Evolutionary conservation across 2,113 vertebrate genomes (phyloP).

Genomic region (Austrofundulus limnaeus): DNA sequence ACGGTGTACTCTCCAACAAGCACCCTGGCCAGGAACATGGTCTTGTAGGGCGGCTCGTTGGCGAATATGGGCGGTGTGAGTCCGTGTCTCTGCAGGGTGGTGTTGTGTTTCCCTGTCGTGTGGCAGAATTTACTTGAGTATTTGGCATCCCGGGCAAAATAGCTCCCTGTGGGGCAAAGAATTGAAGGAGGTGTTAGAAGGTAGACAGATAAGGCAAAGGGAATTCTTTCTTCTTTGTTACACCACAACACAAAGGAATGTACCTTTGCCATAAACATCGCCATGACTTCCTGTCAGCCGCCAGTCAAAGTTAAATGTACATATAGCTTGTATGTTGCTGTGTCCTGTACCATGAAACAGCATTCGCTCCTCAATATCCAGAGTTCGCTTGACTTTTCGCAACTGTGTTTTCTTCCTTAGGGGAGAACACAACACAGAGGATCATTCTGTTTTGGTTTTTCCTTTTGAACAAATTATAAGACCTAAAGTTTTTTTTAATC

Average conservation of each 20-base stretch:
- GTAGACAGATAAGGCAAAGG: not conserved
- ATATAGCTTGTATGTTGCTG: slow-evolving; percentile 95
- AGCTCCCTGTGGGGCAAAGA: slow-evolving; percentile 83
- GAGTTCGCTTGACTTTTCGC: slow-evolving; percentile 87
- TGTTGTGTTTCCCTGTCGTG: slow-evolving; percentile 87
- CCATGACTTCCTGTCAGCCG: slow-evolving; percentile 93
- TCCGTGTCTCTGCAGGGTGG: slow-evolving; percentile 81
- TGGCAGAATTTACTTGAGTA: slow-evolving; percentile 95
- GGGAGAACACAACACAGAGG: slow-evolving; percentile 37
- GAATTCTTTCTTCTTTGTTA: not conserved
- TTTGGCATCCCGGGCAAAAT: slow-evolving; percentile 92
- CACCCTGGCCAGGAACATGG: slow-evolving; percentile 95
- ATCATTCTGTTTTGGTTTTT: not conserved
- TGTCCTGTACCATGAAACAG: slow-evolving; percentile 96
- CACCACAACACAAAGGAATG: slow-evolving; percentile 20
- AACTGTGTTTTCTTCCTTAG: slow-evolving; percentile 93
- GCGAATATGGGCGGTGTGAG: slow-evolving; percentile 74
- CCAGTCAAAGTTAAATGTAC: slow-evolving; percentile 98
- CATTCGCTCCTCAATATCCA: slow-evolving; percentile 91
- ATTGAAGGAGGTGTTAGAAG: not conserved
- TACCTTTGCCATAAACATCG: slow-evolving; percentile 94
- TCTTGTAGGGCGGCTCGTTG: slow-evolving; percentile 81
- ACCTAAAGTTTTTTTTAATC: not conserved
- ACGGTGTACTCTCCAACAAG: slow-evolving; percentile 90
- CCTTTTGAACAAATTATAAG: not conserved